phyloP scores from a whole-genome alignment of 2,113 vertebrate genomes.

The Lanius ludovicianus region DNA sequence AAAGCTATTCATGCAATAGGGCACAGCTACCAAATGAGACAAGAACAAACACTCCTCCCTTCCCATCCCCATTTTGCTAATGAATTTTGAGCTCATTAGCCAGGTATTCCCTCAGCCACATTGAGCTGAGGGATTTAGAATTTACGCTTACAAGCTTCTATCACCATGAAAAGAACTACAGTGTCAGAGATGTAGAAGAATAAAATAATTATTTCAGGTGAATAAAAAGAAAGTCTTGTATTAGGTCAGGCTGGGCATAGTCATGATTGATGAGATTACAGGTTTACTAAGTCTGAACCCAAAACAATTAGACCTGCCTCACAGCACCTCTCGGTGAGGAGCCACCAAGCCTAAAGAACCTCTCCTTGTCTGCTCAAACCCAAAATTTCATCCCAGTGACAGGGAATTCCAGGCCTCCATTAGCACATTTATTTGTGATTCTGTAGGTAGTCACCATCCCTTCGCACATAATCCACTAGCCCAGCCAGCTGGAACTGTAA shows the following conservation, averaged over 20 bases:
- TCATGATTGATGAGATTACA: not conserved
- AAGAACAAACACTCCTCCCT: not conserved
- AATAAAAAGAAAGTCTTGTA: not conserved
- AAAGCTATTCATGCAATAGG: accelerated
- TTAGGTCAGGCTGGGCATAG: not conserved
- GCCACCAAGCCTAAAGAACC: not conserved
- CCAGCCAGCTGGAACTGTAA: not conserved
- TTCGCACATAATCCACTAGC: not conserved
- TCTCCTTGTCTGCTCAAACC: not conserved
- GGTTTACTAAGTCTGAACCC: not conserved
- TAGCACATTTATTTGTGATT: not conserved
- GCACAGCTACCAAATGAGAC: not conserved
- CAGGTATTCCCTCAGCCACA: not conserved
- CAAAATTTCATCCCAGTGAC: not conserved
- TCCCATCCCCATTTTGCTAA: not conserved
- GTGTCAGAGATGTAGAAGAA: not conserved
- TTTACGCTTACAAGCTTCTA: not conserved
- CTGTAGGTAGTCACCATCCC: not conserved
- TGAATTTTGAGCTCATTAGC: not conserved
- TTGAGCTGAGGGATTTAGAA: not conserved
- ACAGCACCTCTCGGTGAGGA: accelerated
- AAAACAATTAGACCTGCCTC: not conserved
- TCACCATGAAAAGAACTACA: not conserved
- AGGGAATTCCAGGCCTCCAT: not conserved
- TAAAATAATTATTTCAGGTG: not conserved